A percentile compares a stretch with the other conserved stretches of the same genome.
These are phyloP conservation scores for Candidula unifasciata DNA, from an alignment of 2,888 invertebrate species.

Conservation along the genomic window DNA sequence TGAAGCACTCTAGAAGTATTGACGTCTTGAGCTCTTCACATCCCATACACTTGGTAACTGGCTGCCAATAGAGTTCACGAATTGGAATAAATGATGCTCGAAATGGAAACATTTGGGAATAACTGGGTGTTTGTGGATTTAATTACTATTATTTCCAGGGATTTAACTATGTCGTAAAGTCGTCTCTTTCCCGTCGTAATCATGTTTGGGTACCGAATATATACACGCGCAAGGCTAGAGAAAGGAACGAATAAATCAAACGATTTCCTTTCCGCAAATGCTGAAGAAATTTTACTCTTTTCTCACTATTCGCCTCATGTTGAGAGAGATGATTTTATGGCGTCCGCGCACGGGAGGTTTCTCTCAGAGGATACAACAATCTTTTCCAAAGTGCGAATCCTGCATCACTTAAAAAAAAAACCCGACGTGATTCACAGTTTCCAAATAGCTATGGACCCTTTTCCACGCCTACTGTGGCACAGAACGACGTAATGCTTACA, in stretches of 20 bases:
- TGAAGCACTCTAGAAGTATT: constrained; percentile 18
- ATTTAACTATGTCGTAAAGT: not conserved
- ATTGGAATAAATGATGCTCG: not conserved
- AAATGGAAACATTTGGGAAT: constrained; percentile 20
- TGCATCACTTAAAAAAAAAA: too few relatives aligned
- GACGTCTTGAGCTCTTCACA: not conserved
- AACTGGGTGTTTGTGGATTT: not conserved
- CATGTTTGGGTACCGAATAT: not conserved
- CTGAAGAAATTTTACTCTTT: too few relatives aligned
- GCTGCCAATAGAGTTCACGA: not conserved
- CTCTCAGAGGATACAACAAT: too few relatives aligned
- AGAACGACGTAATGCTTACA: too few relatives aligned
- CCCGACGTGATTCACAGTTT: too few relatives aligned
- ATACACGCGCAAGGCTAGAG: not conserved
- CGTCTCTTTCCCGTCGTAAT: not conserved
- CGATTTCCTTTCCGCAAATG: too few relatives aligned
- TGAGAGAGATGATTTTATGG: too few relatives aligned
- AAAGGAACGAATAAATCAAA: not conserved
- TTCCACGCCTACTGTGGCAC: too few relatives aligned
- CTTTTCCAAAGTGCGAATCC: too few relatives aligned
- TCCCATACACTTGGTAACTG: constrained; percentile 20
- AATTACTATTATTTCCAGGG: constrained; percentile 15
- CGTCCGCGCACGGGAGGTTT: too few relatives aligned
- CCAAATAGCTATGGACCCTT: too few relatives aligned
- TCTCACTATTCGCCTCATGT: too few relatives aligned